A percentile compares a stretch with the other conserved stretches of the same genome.
phyloP scores from a whole-genome alignment of 2,113 vertebrate species.

The Fulica atra region DNA sequence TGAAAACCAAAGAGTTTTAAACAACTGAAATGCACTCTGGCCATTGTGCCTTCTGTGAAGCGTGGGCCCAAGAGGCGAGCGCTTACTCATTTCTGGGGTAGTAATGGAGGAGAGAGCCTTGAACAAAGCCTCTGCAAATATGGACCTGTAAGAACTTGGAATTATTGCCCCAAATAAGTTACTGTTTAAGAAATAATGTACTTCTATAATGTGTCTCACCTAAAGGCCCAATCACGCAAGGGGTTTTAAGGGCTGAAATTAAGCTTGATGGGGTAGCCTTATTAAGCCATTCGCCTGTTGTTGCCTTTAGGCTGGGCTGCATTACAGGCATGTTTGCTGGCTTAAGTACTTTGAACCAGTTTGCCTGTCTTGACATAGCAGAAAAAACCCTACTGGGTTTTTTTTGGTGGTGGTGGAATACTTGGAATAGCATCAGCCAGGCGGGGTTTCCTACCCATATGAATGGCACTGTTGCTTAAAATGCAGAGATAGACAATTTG shows the following conservation, averaged over 20 bases:
- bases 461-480: not conserved
- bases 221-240: not conserved
- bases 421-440: not conserved
- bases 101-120: not conserved
- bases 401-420: not conserved
- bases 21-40: not conserved
- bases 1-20: not conserved
- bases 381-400: not conserved
- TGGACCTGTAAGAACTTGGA: not conserved
- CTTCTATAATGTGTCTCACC: not conserved
- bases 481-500: not conserved
- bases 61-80: not conserved
- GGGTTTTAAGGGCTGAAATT: slow-evolving; percentile 35
- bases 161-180: not conserved
- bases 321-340: slow-evolving; percentile 26
- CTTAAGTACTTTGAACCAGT: slow-evolving; percentile 21
- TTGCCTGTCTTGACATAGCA: slow-evolving; percentile 55
- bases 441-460: not conserved
- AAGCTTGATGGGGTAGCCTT: slow-evolving; percentile 6
- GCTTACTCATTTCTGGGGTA: not conserved
- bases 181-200: not conserved
- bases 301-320: slow-evolving; percentile 55
- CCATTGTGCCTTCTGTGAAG: not conserved
- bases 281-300: not conserved
- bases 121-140: not conserved